Percentiles rank a stretch among this genome's conserved stretches.
Conservation (phyloP, 2,888 invertebrate genomes). For the Spicauda simplicius region DNA sequence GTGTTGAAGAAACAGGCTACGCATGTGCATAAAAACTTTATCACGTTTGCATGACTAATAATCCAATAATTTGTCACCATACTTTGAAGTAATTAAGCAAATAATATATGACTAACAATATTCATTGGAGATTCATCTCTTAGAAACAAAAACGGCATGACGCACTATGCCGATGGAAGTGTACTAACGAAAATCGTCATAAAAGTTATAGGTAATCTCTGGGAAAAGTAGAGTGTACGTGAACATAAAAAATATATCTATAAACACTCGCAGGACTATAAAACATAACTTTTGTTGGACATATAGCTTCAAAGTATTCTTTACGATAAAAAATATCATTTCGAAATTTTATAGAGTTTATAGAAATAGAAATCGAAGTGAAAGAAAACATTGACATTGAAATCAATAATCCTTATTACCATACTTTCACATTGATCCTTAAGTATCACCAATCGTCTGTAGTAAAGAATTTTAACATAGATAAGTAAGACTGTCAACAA, state of each 20-base stretch:
- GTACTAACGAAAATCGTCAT: too few relatives aligned
- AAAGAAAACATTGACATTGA: background rate
- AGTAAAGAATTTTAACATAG: background rate
- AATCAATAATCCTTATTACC: background rate
- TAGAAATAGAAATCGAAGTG: background rate
- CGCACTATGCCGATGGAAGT: too few relatives aligned
- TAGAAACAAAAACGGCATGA: too few relatives aligned
- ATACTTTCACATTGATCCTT: background rate
- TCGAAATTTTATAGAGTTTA: background rate
- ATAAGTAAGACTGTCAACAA: background rate
- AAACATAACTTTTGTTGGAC: background rate
- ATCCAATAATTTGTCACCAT: too few relatives aligned
- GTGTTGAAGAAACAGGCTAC: too few relatives aligned
- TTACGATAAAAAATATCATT: background rate
- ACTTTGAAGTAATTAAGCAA: too few relatives aligned
- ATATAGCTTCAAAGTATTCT: background rate
- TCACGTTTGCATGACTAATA: too few relatives aligned
- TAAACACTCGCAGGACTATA: background rate
- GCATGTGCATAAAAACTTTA: too few relatives aligned
- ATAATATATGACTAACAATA: too few relatives aligned
- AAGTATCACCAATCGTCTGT: background rate
- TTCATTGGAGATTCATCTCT: too few relatives aligned
- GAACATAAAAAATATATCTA: background rate
- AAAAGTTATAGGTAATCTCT: background rate
- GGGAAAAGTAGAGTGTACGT: background rate